Percentiles rank a stretch among this genome's conserved stretches.
These are phyloP conservation scores for Mesoligia furuncula DNA, from an alignment of 2,888 invertebrate genomes.

Conservation along the genomic window DNA sequence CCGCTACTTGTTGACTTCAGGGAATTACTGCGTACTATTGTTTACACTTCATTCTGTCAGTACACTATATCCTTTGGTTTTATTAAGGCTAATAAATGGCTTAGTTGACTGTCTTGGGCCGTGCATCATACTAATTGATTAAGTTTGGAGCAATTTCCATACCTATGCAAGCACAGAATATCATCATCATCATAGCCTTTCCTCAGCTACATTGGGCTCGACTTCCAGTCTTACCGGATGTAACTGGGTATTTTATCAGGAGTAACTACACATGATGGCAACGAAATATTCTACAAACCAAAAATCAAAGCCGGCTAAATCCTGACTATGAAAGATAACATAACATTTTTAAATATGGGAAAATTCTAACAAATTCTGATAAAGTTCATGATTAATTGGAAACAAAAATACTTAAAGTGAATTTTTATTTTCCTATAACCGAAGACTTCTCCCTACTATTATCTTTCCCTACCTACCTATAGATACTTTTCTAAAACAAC, in stretches of 20 bases:
- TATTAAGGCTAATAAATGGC: neutral
- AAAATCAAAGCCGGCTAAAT: neutral
- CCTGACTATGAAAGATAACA: neutral
- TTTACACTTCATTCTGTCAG: conserved; percentile 9
- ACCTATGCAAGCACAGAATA: neutral
- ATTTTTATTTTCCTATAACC: neutral
- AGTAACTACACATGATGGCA: neutral
- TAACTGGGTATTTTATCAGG: neutral
- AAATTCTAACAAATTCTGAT: neutral
- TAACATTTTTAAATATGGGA: too few species aligned
- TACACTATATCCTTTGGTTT: neutral
- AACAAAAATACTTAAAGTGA: neutral
- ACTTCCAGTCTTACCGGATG: too few species aligned
- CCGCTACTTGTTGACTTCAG: conserved; percentile 47
- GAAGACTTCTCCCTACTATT: neutral
- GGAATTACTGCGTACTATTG: conserved; percentile 18
- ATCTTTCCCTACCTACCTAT: neutral
- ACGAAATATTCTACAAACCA: neutral
- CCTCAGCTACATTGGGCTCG: too few species aligned
- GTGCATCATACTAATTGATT: neutral
- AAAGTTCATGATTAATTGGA: neutral
- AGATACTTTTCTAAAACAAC: conserved; percentile 8
- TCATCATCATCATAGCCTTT: too few species aligned
- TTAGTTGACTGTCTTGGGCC: too few species aligned
- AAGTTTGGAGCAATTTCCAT: neutral